Conservation (phyloP, 2,888 invertebrate species). For the Agrotis segetum region DNA sequence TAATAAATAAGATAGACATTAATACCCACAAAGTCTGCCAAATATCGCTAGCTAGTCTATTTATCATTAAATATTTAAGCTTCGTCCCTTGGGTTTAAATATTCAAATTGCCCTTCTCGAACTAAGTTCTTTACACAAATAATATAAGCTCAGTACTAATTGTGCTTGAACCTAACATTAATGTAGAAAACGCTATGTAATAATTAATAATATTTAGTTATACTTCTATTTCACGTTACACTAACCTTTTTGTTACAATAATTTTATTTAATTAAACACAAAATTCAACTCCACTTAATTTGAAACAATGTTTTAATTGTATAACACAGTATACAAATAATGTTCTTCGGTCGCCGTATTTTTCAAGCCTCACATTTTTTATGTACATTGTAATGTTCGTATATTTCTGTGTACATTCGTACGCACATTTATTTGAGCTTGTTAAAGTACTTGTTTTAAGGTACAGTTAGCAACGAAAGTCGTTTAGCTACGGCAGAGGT, state of each 20-base stretch:
- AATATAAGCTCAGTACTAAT: not conserved
- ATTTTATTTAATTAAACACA: slow-evolving; percentile 14
- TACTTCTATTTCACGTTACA: slow-evolving; percentile 16
- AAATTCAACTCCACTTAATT: not conserved
- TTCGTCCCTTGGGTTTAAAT: not conserved
- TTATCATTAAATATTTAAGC: not conserved
- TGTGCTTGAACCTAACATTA: not conserved
- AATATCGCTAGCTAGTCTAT: not conserved
- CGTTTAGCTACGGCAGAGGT: not conserved
- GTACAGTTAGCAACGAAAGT: slow-evolving; percentile 1
- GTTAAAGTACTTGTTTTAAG: not conserved
- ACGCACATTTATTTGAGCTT: not conserved
- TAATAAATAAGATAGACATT: not conserved
- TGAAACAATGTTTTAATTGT: not conserved
- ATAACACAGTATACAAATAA: not conserved
- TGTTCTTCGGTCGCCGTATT: slow-evolving; percentile 3
- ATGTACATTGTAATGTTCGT: not conserved
- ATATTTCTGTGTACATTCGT: slow-evolving; percentile 9
- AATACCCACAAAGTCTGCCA: too few relatives aligned
- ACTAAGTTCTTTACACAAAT: not conserved
- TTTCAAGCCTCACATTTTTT: slow-evolving; percentile 4
- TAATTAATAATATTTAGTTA: not conserved
- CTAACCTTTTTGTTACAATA: slow-evolving; percentile 1
- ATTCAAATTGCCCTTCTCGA: not conserved
- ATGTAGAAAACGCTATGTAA: not conserved